Evolutionary conservation across 2,888 invertebrate species (phyloP).

Genomic region (Dysmachus trigonus): DNA sequence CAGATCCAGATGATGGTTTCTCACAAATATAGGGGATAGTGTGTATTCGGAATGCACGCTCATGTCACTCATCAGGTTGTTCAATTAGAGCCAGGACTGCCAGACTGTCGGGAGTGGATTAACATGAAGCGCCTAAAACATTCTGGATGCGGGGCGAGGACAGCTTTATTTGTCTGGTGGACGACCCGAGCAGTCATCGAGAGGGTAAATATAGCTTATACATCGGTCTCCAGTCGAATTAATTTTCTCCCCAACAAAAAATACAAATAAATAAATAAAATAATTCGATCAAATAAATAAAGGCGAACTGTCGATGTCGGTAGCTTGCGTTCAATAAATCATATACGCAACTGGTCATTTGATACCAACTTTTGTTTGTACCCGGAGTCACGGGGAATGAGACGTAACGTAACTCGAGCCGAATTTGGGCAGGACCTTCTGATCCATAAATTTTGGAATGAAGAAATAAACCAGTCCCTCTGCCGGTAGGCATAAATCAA

Average conservation of each 20-base stretch:
- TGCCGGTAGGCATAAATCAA: conserved; percentile 17
- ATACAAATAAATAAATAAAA: neutral
- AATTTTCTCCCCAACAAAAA: neutral
- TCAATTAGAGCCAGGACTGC: conserved; percentile 14
- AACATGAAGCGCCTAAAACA: neutral
- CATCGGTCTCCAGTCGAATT: neutral
- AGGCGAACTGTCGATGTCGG: conserved; percentile 1
- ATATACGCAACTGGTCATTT: conserved; percentile 3
- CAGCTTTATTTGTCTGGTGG: conserved; percentile 11
- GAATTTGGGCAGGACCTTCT: neutral
- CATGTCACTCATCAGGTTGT: conserved; percentile 20
- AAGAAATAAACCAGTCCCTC: conserved; percentile 30
- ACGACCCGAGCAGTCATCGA: neutral
- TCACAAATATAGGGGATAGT: conserved; percentile 1
- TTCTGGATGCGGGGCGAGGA: neutral
- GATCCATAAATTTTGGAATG: conserved; percentile 28
- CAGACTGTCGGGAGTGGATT: conserved; percentile 1
- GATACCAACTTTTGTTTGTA: neutral
- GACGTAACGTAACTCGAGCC: conserved; percentile 15
- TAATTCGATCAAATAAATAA: neutral
- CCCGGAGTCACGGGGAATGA: neutral
- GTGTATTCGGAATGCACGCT: conserved; percentile 13
- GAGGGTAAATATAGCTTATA: neutral
- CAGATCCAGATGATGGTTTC: conserved; percentile 2
- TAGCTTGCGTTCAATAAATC: conserved; percentile 12